Conservation (phyloP, 2,888 invertebrate genomes). For the Lepidonotus clava region DNA sequence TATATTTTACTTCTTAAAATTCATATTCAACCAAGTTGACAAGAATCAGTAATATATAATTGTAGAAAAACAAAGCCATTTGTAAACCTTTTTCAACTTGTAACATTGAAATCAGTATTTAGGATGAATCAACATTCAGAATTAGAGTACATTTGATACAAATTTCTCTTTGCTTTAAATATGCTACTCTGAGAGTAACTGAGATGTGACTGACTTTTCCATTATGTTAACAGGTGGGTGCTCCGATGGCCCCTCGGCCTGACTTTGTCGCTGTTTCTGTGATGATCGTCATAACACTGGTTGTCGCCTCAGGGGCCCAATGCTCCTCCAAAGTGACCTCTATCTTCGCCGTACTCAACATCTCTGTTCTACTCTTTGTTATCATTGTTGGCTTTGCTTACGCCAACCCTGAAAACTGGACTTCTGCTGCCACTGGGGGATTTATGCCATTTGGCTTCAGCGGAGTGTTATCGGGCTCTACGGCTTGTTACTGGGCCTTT, state of each 20-base stretch:
- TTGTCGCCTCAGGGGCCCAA: conserved; percentile 79
- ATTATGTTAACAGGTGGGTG: conserved; percentile 40
- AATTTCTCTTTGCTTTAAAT: too few relatives aligned
- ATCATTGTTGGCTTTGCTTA: conserved; percentile 89
- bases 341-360: conserved; percentile 79
- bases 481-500: conserved; percentile 81
- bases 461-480: conserved; percentile 76
- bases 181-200: too few relatives aligned
- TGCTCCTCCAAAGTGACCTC: conserved; percentile 80
- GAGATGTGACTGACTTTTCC: neutral
- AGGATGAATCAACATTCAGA: too few relatives aligned
- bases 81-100: too few relatives aligned
- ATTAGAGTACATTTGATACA: too few relatives aligned
- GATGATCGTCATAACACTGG: conserved; percentile 81
- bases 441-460: conserved; percentile 80
- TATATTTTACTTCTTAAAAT: too few relatives aligned
- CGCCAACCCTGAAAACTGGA: conserved; percentile 91
- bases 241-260: conserved; percentile 70
- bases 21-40: too few relatives aligned
- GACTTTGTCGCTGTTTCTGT: conserved; percentile 80
- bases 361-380: conserved; percentile 79
- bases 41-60: too few relatives aligned
- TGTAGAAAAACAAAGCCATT: too few relatives aligned
- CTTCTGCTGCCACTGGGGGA: conserved; percentile 79
- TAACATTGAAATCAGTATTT: too few relatives aligned